Conservation (phyloP, 2,888 invertebrate genomes). For the Amphipyra berbera region DNA sequence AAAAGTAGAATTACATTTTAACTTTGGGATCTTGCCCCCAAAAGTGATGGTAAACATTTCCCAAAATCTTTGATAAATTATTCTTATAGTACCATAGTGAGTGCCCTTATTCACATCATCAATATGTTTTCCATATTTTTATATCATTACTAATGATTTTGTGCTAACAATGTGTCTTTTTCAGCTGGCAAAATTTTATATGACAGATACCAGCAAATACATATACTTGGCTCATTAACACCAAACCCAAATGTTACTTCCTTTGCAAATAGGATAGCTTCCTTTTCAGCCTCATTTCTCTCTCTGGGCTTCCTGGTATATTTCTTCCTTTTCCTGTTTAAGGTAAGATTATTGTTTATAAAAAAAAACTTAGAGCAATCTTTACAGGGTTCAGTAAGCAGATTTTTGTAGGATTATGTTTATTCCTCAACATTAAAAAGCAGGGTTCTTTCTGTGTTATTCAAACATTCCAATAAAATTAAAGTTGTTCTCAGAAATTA, state of each 20-base stretch:
- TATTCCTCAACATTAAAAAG: too few relatives aligned
- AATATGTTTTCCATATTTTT: conserved; percentile 7
- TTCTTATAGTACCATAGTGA: background rate
- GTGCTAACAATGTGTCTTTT: conserved; percentile 69
- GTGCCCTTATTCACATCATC: background rate
- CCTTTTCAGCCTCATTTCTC: conserved; percentile 81
- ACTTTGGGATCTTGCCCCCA: too few relatives aligned
- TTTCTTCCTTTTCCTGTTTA: conserved; percentile 82
- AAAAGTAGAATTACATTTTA: too few relatives aligned
- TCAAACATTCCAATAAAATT: background rate
- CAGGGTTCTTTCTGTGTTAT: too few relatives aligned
- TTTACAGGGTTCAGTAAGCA: background rate
- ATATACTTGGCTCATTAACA: conserved; percentile 86
- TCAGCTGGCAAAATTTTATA: conserved; percentile 91
- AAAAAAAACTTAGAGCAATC: background rate
- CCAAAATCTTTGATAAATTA: background rate
- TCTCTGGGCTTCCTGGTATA: conserved; percentile 91
- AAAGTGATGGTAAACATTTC: background rate
- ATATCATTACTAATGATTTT: conserved; percentile 51
- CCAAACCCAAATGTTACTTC: conserved; percentile 85
- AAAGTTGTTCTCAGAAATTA: background rate
- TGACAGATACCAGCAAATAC: conserved; percentile 91
- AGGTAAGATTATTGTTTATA: conserved; percentile 74
- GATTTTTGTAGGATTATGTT: background rate
- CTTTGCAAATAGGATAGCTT: conserved; percentile 84